Base-by-base conservation (phyloP, 2,797 vertebrate genomes). In the Echiichthys vipera region DNA sequence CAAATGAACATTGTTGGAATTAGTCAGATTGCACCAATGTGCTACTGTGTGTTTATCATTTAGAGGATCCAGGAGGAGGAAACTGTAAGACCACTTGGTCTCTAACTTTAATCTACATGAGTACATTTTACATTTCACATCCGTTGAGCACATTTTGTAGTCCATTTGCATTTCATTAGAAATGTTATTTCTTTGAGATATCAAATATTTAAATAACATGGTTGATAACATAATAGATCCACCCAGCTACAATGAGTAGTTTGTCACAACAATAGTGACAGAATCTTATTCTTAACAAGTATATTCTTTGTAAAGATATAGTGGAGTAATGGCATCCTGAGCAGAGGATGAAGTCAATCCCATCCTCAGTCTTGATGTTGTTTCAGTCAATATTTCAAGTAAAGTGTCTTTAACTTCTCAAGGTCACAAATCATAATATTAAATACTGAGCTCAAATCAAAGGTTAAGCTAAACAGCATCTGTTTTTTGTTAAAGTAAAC, bases 161-260 rank as follows among this genome's bases (percentile, higher is more conserved):
- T 56, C 46, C 17, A 34, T 53, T 72, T 58, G n/a, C 13, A 25
- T 37, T 59, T 8, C 32, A 56, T 71, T 32, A 76, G 30, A 56
- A 73, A 54, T 24, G 32, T 49, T 36, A 50, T 50, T 15, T 37
- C 29, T 45, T 36, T 43, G n/a, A 27, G 18, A 27, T 14, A 39
- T 51, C 3, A 39, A 0, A 71, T 67, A 17, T 70, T 64, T 9
- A 42, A 49, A 66, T 18, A 18, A 43, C 5, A 17, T n/a, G 20
- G 5, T 15, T 29, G 17, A n/a, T 58, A 29, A 13, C 37, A 10
- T 40, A 40, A 1, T 5, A 43, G 18, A 51, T 53, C 8, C 9
- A 40, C 43, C 59, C 25, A 64, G 53, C 20, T 27, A 18, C 8
- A 36, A 14, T 25, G 5, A 0, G 7, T 27, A 18, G n/a, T 45